phyloP scores from a whole-genome alignment of 2,797 vertebrate genomes.

The Gymnopithys bicolor region DNA sequence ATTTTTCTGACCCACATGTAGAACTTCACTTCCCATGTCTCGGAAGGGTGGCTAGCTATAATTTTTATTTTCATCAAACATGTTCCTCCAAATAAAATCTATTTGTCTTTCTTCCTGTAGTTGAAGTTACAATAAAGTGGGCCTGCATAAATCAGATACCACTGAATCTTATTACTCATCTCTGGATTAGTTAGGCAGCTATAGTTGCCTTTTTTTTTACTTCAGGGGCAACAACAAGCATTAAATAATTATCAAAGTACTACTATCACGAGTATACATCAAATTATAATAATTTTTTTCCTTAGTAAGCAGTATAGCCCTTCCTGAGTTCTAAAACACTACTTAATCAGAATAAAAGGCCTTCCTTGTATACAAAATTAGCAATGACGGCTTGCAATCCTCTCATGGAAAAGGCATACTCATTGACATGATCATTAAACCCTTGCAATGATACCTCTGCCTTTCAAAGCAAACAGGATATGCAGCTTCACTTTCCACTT shows the following conservation, averaged over 20 bases:
- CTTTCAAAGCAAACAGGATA: not conserved
- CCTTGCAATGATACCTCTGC: not conserved
- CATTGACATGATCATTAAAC: not conserved
- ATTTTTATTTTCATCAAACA: not conserved
- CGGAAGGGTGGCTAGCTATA: not conserved
- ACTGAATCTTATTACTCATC: not conserved
- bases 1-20: rapidly evolving
- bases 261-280: not conserved
- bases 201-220: not conserved
- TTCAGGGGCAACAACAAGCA: not conserved
- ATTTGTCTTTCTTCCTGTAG: not conserved
- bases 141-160: not conserved
- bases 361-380: not conserved
- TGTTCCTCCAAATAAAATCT: not conserved
- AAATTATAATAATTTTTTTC: not conserved
- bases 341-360: not conserved
- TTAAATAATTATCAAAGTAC: not conserved
- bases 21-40: not conserved
- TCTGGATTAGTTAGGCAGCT: not conserved
- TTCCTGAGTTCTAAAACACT: not conserved
- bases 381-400: rapidly evolving
- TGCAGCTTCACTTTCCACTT: not conserved
- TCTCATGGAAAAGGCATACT: not conserved
- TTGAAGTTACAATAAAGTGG: not conserved
- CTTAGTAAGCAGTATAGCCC: not conserved